phyloP scores from a whole-genome alignment of 1,140 invertebrate species.

The Drosophila parabipectinata region DNA sequence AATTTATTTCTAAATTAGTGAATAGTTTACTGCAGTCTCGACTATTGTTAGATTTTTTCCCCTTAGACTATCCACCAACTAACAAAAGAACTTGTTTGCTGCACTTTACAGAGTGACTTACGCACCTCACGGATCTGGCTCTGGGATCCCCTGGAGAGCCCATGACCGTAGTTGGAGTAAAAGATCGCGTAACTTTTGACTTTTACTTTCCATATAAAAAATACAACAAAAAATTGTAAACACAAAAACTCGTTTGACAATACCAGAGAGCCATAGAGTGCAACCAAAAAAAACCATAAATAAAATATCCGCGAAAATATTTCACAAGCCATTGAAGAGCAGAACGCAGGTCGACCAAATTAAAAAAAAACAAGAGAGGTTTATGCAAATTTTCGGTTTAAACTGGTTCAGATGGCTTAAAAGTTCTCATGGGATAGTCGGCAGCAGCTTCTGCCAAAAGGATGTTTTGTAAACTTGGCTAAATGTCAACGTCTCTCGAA shows the following conservation, averaged over 20 bases:
- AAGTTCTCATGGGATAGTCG: conserved; percentile 40
- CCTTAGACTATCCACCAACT: conserved; percentile 9
- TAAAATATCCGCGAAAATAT: conserved; percentile 61
- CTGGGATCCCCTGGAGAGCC: conserved; percentile 10
- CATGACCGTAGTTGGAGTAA: conserved; percentile 47
- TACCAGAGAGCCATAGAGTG: conserved; percentile 37
- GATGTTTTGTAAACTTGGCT: conserved; percentile 45
- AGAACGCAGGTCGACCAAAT: conserved; percentile 15
- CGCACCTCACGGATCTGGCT: conserved; percentile 23
- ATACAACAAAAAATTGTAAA: conserved; percentile 34
- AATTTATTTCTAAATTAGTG: neutral
- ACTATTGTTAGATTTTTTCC: conserved; percentile 15
- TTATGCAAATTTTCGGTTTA: conserved; percentile 29
- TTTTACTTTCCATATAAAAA: conserved; percentile 63
- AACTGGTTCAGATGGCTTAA: conserved; percentile 49
- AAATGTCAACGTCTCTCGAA: conserved; percentile 49
- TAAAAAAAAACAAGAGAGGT: conserved; percentile 1
- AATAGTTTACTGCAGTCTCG: conserved; percentile 14
- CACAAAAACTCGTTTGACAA: conserved; percentile 59
- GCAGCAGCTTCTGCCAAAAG: conserved; percentile 22
- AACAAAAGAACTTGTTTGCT: conserved; percentile 49
- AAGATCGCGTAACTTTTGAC: conserved; percentile 59
- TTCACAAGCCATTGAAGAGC: conserved; percentile 44
- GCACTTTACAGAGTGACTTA: conserved; percentile 12
- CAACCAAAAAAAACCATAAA: conserved; percentile 53